Base-by-base conservation (phyloP, 2,888 invertebrate genomes). In the Pollenia griseotomentosa region DNA sequence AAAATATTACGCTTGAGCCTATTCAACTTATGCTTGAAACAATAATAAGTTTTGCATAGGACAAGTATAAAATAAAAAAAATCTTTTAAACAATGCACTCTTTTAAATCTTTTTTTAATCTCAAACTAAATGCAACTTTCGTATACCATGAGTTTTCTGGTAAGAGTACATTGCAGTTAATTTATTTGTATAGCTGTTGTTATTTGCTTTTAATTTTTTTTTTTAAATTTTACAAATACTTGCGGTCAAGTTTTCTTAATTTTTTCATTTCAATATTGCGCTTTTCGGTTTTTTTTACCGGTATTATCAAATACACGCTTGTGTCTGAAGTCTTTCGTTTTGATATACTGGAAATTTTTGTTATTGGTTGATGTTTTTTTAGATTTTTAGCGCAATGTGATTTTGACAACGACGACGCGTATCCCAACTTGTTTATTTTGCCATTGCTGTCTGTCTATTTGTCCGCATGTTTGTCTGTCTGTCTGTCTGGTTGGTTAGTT, bases 281-380 rank as follows among this genome's bases (percentile, higher is more conserved):
- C 3, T 51, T 44, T 53, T 53, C 14, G 19, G 0, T 77, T 78
- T 65, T 73, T n/a, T 80, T 81, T 81, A 70, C 81, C 78, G 82
- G 84, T 74, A 63, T 78, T 84, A 81, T 87, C 66, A 87, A 84
- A 87, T 46, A 84, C 78, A 78, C 84, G 87, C 74, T 84, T 84
- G 84, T 87, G 84, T 87, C 84, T 84, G 42, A 57, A 84, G 78
- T 87, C 87, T 84, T 87, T 84, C 87, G 84, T 82, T 84, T 84
- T 82, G 81, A 84, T 77, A 81, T 78, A 65, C 61, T 71, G 51
- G 65, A 14, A 71, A 83, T 53, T 71, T 70, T 71, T 48, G 23
- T 40, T 33, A 6, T 33, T 63, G 14, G 11, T 10, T 46, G 19
- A 23, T 5, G 11, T 16, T 23, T 40, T 70, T 19, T 68, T 42